These are phyloP conservation scores for Sylvicapra grimmia DNA, from an alignment of 2,113 vertebrate species.

Conservation along the genomic window DNA sequence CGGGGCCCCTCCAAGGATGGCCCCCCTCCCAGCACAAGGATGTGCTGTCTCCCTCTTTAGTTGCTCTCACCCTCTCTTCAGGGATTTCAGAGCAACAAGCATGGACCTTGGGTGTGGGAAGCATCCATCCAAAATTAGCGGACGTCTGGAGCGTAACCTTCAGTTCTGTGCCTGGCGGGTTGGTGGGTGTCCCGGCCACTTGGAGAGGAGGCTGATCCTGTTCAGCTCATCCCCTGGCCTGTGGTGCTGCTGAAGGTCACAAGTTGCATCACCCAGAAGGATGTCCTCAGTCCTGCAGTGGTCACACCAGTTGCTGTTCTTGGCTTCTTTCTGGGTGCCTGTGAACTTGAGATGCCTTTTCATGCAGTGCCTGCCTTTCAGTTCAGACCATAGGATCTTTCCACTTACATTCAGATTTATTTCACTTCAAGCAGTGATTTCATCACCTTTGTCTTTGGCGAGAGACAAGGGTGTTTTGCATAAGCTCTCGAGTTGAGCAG, in stretches of 20 bases:
- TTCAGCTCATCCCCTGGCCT: neutral
- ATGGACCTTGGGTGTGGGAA: neutral
- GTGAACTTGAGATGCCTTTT: constrained; percentile 4
- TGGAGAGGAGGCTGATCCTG: neutral
- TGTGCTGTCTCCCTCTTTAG: neutral
- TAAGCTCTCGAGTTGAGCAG: constrained; percentile 63
- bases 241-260: neutral
- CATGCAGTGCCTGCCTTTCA: neutral
- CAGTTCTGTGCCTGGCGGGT: neutral
- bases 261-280: neutral
- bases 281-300: neutral
- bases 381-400: constrained; percentile 39
- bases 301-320: neutral
- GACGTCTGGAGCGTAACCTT: neutral
- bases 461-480: constrained; percentile 49
- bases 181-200: neutral
- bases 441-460: constrained; percentile 61
- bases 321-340: neutral
- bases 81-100: neutral
- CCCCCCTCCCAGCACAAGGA: too few relatives aligned
- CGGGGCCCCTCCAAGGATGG: too few relatives aligned
- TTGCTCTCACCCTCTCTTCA: neutral
- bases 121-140: neutral
- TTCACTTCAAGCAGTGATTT: constrained; percentile 64
- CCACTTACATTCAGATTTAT: constrained; percentile 29